Evolutionary conservation across 2,113 vertebrate genomes (phyloP).

Genomic region (Stegastes partitus): DNA sequence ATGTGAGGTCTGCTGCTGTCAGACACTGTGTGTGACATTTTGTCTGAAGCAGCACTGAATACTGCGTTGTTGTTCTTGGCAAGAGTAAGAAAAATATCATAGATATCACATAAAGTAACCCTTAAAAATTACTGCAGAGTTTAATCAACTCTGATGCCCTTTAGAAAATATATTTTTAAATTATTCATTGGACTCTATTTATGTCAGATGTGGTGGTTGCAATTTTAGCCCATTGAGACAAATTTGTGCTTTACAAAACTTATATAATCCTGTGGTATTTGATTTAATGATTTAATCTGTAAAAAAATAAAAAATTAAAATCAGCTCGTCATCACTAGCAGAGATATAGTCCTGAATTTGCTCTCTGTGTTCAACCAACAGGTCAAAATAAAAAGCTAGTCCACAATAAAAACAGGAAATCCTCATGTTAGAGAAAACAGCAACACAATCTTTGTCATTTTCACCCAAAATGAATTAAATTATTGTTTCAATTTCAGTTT

Average conservation of each 20-base stretch:
- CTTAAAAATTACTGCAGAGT: background rate
- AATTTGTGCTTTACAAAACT: background rate
- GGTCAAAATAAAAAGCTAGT: no score
- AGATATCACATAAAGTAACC: background rate
- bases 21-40: conserved; percentile 22
- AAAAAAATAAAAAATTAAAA: no score
- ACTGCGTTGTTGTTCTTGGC: background rate
- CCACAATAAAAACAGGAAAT: background rate
- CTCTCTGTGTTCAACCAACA: background rate
- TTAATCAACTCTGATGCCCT: background rate
- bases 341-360: background rate
- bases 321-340: background rate
- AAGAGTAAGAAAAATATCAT: background rate
- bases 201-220: no score
- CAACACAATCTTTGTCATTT: background rate
- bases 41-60: background rate
- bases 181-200: no score
- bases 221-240: no score
- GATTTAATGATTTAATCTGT: background rate
- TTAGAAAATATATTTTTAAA: no score
- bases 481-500: background rate
- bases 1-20: conserved; percentile 42
- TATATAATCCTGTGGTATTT: no score
- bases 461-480: background rate
- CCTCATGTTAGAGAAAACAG: background rate